A percentile compares a stretch with the other conserved stretches of the same genome.
These are phyloP conservation scores for Coptodon bakossiorum DNA, from an alignment of 2,113 vertebrate genomes.

Conservation along the genomic window DNA sequence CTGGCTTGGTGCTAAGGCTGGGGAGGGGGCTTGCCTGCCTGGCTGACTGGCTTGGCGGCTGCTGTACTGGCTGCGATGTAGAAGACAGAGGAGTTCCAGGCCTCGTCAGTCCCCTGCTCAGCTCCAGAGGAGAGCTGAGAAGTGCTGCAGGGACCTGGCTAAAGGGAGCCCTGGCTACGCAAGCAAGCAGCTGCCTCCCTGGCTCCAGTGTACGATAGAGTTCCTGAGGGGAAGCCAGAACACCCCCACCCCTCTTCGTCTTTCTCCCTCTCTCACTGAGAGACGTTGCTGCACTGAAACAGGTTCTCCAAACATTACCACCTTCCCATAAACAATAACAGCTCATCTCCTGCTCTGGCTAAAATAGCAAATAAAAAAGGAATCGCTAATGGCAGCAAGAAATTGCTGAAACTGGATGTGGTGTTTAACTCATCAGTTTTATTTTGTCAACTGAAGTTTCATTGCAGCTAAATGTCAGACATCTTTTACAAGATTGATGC, in stretches of 20 bases:
- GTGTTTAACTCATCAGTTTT: constrained; percentile 28
- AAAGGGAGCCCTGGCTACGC: constrained; percentile 49
- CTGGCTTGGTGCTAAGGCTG: constrained; percentile 44
- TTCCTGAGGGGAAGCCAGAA: constrained; percentile 42
- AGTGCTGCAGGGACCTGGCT: constrained; percentile 58
- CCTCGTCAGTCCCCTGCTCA: constrained; percentile 33
- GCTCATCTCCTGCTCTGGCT: background rate
- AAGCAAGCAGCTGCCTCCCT: constrained; percentile 60
- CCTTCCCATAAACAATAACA: constrained; percentile 16
- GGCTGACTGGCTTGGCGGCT: constrained; percentile 34
- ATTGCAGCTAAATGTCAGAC: constrained; percentile 32
- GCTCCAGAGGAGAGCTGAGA: constrained; percentile 47
- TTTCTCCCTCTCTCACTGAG: background rate
- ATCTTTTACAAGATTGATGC: constrained; percentile 36
- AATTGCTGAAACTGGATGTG: background rate
- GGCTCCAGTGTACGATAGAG: constrained; percentile 27
- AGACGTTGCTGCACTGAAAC: constrained; percentile 7
- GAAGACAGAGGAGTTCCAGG: constrained; percentile 49
- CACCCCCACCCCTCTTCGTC: background rate
- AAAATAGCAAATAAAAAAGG: constrained; percentile 15
- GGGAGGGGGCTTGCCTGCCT: constrained; percentile 47
- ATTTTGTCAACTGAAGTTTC: constrained; percentile 49
- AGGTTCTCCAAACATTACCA: constrained; percentile 18
- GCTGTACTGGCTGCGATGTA: constrained; percentile 56
- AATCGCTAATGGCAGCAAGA: background rate